phyloP scores from a whole-genome alignment of 2,888 invertebrate genomes.

The Rugalucina vietnamica region DNA sequence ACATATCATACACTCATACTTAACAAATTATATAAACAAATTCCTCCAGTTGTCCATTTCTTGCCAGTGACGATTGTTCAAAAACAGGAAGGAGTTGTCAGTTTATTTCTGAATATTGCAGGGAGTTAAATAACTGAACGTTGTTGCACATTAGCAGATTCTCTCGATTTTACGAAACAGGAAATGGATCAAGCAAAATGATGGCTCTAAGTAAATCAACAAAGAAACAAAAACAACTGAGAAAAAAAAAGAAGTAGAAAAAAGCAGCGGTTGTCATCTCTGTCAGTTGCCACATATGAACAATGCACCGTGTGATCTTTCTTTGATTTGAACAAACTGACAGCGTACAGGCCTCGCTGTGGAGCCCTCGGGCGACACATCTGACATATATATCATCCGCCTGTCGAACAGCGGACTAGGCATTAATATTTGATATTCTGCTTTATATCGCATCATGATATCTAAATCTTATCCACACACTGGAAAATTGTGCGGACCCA shows the following conservation, averaged over 20 bases:
- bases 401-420: background rate
- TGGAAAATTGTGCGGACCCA: background rate
- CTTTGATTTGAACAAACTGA: slow-evolving; percentile 8
- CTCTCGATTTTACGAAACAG: too few relatives aligned
- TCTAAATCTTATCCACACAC: slow-evolving; percentile 5
- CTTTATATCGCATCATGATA: background rate
- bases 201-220: too few relatives aligned
- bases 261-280: background rate
- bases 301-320: slow-evolving; percentile 8
- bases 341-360: background rate
- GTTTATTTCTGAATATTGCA: too few relatives aligned
- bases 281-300: background rate
- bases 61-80: too few relatives aligned
- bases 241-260: background rate
- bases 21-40: too few relatives aligned
- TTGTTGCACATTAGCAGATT: too few relatives aligned
- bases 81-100: too few relatives aligned
- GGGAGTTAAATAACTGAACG: too few relatives aligned
- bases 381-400: slow-evolving; percentile 9
- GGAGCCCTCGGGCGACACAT: background rate
- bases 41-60: too few relatives aligned
- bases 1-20: too few relatives aligned
- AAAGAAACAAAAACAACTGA: background rate
- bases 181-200: too few relatives aligned
- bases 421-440: slow-evolving; percentile 16